phyloP scores from a whole-genome alignment of 2,797 vertebrate species.

The Gambelia wislizenii region DNA sequence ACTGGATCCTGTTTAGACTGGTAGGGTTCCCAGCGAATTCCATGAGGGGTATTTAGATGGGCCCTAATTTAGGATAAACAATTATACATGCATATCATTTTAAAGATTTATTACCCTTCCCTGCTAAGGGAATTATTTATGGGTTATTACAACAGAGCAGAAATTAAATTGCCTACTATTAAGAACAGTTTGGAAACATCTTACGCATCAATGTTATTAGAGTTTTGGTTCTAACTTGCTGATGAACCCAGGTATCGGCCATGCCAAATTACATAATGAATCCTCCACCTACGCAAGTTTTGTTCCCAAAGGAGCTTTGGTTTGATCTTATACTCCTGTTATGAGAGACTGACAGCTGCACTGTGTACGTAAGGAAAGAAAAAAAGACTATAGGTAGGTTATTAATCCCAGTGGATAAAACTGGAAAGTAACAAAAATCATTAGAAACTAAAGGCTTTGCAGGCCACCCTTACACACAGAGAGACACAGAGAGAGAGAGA shows the following conservation, averaged over 20 bases:
- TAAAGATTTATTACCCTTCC: neutral
- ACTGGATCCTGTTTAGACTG: too few species aligned
- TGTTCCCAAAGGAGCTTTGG: neutral
- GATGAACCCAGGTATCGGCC: neutral
- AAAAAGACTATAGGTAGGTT: neutral
- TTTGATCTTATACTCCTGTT: neutral
- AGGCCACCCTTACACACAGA: neutral
- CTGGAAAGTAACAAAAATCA: neutral
- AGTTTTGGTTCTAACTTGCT: neutral
- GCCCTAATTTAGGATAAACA: neutral
- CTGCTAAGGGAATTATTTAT: neutral
- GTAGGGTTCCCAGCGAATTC: too few species aligned
- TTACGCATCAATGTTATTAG: neutral
- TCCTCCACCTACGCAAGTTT: slow-evolving; percentile 3
- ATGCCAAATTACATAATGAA: slow-evolving; percentile 19
- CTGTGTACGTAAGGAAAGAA: neutral
- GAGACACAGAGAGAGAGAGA: neutral
- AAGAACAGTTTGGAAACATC: neutral
- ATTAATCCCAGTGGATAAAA: slow-evolving; percentile 10
- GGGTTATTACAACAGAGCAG: neutral
- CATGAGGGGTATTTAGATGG: too few species aligned
- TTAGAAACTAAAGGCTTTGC: neutral
- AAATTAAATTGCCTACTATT: neutral
- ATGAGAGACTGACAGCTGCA: neutral
- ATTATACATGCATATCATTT: neutral